Evolutionary conservation across 2,888 invertebrate genomes (phyloP), one percentile per base, ranked within the genome.

Genomic region (Watsonalla cultraria): DNA sequence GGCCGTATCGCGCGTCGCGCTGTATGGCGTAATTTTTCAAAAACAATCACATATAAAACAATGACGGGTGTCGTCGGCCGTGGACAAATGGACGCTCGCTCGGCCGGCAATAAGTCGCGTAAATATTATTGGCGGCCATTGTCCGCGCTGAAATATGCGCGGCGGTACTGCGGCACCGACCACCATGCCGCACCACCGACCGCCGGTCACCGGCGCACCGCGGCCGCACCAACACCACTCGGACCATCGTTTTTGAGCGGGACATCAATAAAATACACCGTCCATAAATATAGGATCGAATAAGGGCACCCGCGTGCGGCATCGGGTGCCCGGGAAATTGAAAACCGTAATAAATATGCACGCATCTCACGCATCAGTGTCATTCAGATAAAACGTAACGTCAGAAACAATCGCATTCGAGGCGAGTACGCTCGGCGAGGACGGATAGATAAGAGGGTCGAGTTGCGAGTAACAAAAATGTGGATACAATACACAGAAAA

Each of bases 21-120:
- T 58, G 58, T 58, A 65, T 66, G 66, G 57, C 66, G 70, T 76
- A 77, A 76, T 83, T 82, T 79, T 76, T 83, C 81, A 82, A 81
- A 83, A 84, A 82, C 80, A 82, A 84, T 82, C 78, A 72, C 77
- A 77, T 70, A 70, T 72, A 75, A 74, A 81, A 81, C 81, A 83
- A 84, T 79, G 81, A 78, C 69, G 71, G 76, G 65, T 70, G 82
- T 78, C 81, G 74, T 62, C 77, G 72, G 65, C 64, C 69, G 61
- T 63, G 54, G 58, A 73, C 68, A 65, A 72, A 72, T 69, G 72
- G 70, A 58, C 56, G 64, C 34, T 54, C 55, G 51, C 57, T 54
- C 33, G 42, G 53, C 39, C 48, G 45, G 54, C 58, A 60, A 62
- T 59, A 61, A 60, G 56, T 55, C 47, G 51, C 46, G 54, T 56